phyloP scores from a whole-genome alignment of 1,140 invertebrate species.

The Gonioctena quinquepunctata region DNA sequence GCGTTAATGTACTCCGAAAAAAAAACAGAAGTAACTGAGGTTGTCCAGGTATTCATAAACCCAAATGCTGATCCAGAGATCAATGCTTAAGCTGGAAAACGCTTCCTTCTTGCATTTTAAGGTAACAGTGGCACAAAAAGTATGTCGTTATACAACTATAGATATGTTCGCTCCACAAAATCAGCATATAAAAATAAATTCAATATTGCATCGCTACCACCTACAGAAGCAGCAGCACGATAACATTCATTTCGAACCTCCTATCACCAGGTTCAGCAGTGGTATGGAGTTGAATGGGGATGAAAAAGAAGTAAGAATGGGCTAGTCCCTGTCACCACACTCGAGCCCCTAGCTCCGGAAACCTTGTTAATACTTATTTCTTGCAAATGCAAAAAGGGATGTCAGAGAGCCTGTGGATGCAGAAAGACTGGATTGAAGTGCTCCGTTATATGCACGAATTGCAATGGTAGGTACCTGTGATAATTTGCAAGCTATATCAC shows the following conservation, averaged over 20 bases:
- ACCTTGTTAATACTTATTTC: background rate
- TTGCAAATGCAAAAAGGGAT: background rate
- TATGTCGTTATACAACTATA: background rate
- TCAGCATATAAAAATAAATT: slow-evolving; percentile 7
- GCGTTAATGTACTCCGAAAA: background rate
- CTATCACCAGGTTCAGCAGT: slow-evolving; percentile 6
- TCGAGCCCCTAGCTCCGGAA: background rate
- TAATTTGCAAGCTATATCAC: background rate
- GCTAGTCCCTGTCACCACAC: background rate
- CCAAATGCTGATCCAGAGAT: slow-evolving; percentile 10
- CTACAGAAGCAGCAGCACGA: background rate
- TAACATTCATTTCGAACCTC: background rate
- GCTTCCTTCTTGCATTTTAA: background rate
- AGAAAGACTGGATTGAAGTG: background rate
- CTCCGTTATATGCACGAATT: slow-evolving; percentile 13
- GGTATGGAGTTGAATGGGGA: background rate
- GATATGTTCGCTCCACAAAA: background rate
- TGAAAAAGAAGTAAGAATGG: background rate
- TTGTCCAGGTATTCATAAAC: background rate
- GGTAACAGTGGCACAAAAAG: background rate
- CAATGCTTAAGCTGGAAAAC: background rate
- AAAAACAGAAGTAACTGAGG: background rate
- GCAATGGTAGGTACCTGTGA: too few relatives aligned
- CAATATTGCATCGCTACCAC: background rate
- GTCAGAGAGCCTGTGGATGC: slow-evolving; percentile 5